Evolutionary conservation across 2,888 invertebrate species (phyloP).

Genomic region (Neoascia interrupta): DNA sequence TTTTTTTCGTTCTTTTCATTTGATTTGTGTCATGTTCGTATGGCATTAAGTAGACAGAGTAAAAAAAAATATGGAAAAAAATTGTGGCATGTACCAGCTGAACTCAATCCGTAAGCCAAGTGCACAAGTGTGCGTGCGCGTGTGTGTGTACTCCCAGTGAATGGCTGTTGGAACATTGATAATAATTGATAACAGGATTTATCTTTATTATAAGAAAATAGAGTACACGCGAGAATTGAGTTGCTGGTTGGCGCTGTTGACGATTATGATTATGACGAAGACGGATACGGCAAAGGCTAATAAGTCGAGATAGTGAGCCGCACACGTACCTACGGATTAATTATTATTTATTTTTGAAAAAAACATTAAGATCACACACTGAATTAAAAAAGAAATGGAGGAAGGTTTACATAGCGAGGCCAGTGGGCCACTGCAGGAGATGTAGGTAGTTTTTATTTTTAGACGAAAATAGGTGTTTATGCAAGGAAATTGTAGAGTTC

Average conservation of each 20-base stretch:
- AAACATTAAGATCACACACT: no score
- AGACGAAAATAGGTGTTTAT: neutral
- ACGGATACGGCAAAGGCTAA: neutral
- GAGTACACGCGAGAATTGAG: constrained; percentile 16
- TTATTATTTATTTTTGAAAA: constrained; percentile 21
- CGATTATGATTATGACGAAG: constrained; percentile 6
- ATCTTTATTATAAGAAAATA: constrained; percentile 59
- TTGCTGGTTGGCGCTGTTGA: constrained; percentile 31
- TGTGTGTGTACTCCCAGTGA: constrained; percentile 40
- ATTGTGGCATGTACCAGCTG: constrained; percentile 49
- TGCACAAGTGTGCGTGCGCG: neutral
- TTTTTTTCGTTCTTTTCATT: constrained; percentile 33
- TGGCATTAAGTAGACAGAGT: constrained; percentile 65
- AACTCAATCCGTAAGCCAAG: constrained; percentile 55
- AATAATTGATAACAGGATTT: constrained; percentile 68
- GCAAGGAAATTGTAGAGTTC: neutral
- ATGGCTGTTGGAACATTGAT: constrained; percentile 63
- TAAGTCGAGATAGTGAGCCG: constrained; percentile 13
- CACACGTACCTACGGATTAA: constrained; percentile 22
- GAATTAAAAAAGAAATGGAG: neutral
- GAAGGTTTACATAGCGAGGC: no score
- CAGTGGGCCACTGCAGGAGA: constrained; percentile 1
- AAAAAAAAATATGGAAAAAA: constrained; percentile 25
- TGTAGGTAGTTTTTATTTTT: neutral
- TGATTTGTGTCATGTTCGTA: constrained; percentile 68